Evolutionary conservation across 2,113 vertebrate species (phyloP), one percentile per base, ranked within the genome.

Genomic region (Ascaphus truei): DNA sequence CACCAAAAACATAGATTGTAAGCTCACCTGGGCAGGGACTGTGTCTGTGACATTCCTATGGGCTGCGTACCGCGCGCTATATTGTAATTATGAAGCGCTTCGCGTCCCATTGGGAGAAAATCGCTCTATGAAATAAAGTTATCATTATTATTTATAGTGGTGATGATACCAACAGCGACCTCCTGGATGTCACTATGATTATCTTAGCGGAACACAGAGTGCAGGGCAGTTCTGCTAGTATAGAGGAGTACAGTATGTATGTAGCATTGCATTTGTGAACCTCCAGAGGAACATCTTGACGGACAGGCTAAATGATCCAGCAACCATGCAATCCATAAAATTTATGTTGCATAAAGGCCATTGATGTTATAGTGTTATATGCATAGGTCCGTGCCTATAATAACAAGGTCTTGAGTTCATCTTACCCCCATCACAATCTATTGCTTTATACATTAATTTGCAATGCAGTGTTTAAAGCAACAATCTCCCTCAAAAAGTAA

Each of bases 221-320:
- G 47, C 48, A 18, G 45, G n/a, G 26, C 30, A 31, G 29, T 10
- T 48, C 41, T 13, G 7, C 27, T 33, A 23, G 18, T 52, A 50
- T 39, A 53, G 22, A 13, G 26, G 31, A 27, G 31, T n/a, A n/a
- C n/a, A n/a, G 47, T 16, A 31, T 33, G 62, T 39, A n/a, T 25
- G 36, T 20, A 8, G 33, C 36, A 53, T 39, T 30, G 7, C 53
- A 66, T 67, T 57, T 47, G 26, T 64, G 20, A 65, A 75, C 59
- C 60, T 51, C 60, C 62, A 22, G 63, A 64, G 30, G 77, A 74
- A 75, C 27, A 72, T 15, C 51, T 43, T 50, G 48, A 39, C 31
- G 34, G 0, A 7, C 52, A 64, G 48, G 59, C 59, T 72, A 75
- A 69, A 36, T 55, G 33, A 78, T 69, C n/a, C 75, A 58, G 30